Evolutionary conservation across 2,888 invertebrate species (phyloP), one percentile per base, ranked within the genome.

Genomic region (Leucoma salicis): DNA sequence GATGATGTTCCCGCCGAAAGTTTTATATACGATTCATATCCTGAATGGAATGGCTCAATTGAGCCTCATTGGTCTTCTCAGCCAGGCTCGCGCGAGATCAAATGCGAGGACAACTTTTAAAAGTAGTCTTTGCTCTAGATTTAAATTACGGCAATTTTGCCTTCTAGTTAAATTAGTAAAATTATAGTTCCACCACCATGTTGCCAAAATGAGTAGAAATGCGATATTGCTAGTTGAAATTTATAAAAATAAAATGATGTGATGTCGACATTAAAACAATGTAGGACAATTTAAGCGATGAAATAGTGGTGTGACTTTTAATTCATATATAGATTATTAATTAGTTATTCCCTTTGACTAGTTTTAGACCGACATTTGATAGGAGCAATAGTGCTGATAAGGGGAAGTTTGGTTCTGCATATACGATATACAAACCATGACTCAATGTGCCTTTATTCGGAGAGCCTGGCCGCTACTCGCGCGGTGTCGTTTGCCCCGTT

Each of bases 361-460:
- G 85, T 86, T 87, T 70, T 87, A 88, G 81, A 74, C 63, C 72
- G 69, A 70, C 59, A 69, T 72, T 70, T 68, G 71, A 41, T 67
- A 69, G 57, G 58, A 65, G 62, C 68, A 69, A 66, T 69, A 66
- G 74, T 74, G 73, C 71, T 71, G 68, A 62, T 63, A 65, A 53
- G 66, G 72, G 64, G 76, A 71, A 63, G 67, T 68, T 78, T 76
- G 72, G 72, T 82, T 81, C 77, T 74, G 78, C 77, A 74, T 77
- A 71, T 77, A 79, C 74, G 69, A 71, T 78, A 78, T 13, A 80
- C 76, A 78, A 78, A 79, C 79, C 85, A 84, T 77, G 78, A 85
- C 76, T 83, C 80, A 79, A 88, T 88, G 89, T 89, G 89, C 89
- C 89, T 89, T 89, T 83, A 82, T 75, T 83, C 81, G 82, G 84